A percentile compares a stretch with the other conserved stretches of the same genome.
Conservation (phyloP, 2,797 vertebrate species). For the Acanthopagrus latus region DNA sequence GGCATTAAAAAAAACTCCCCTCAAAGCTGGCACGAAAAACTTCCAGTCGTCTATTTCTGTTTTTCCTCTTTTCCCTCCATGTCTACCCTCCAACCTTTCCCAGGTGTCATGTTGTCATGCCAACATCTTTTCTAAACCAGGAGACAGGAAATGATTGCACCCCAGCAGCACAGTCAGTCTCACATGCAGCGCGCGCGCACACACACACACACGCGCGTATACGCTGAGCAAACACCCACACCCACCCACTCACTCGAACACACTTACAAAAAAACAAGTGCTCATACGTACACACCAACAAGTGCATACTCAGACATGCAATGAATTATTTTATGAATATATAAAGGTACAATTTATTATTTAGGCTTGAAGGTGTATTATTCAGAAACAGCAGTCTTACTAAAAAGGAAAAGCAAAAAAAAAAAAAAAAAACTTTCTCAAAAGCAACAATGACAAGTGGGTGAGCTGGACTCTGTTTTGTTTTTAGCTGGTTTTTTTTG, state of each 20-base stretch:
- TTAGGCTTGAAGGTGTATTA: not conserved
- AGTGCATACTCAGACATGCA: not conserved
- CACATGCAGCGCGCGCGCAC: not conserved
- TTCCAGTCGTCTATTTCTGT: conserved; percentile 61
- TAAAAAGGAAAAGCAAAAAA: not conserved
- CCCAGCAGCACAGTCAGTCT: conserved; percentile 30
- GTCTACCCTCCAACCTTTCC: conserved; percentile 62
- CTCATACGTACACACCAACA: not conserved
- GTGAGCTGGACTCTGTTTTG: not conserved
- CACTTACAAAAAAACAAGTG: not conserved
- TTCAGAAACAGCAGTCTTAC: not conserved
- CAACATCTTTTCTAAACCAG: conserved; percentile 67
- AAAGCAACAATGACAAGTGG: not conserved
- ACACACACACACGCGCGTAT: conserved; percentile 2
- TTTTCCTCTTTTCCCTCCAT: conserved; percentile 53
- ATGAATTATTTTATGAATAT: not conserved
- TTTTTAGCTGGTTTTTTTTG: not conserved
- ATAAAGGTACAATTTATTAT: not conserved
- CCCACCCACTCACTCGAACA: not conserved
- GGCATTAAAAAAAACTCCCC: conserved; percentile 24
- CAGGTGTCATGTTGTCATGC: conserved; percentile 76
- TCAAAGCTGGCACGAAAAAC: conserved; percentile 51
- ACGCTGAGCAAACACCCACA: not conserved
- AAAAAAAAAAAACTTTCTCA: not conserved
- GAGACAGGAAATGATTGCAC: conserved; percentile 66